Percentiles rank a stretch among this genome's conserved stretches.
Evolutionary conservation across 2,888 invertebrate species (phyloP).

Genomic region (Calameuta filiformis): DNA sequence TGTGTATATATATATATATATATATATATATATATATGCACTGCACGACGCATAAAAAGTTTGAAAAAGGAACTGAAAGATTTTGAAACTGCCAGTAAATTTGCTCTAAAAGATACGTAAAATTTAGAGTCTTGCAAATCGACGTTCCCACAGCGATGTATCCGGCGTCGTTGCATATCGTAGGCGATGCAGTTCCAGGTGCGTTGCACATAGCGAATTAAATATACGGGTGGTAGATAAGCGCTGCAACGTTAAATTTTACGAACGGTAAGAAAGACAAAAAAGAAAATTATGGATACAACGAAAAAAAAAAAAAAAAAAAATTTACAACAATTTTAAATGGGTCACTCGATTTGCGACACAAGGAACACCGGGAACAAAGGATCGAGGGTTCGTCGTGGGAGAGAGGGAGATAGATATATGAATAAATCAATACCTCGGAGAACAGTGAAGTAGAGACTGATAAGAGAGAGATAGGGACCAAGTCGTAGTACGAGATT

Average conservation of each 20-base stretch:
- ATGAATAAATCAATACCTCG: neutral
- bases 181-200: neutral
- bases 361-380: neutral
- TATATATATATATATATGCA: neutral
- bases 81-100: neutral
- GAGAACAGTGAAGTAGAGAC: neutral
- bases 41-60: neutral
- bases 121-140: neutral
- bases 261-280: slow-evolving; percentile 4
- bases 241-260: neutral
- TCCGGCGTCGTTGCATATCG: neutral
- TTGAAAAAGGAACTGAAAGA: neutral
- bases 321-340: slow-evolving; percentile 10
- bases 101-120: neutral
- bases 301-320: neutral
- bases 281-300: slow-evolving; percentile 8
- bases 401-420: neutral
- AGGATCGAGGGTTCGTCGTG: neutral
- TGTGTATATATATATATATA: neutral
- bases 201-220: too few species aligned
- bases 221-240: neutral
- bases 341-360: neutral
- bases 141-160: neutral
- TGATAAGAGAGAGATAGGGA: neutral
- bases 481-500: neutral